Evolutionary conservation across 2,888 invertebrate species (phyloP), one percentile per base, ranked within the genome.

Genomic region (Harmothoe impar): DNA sequence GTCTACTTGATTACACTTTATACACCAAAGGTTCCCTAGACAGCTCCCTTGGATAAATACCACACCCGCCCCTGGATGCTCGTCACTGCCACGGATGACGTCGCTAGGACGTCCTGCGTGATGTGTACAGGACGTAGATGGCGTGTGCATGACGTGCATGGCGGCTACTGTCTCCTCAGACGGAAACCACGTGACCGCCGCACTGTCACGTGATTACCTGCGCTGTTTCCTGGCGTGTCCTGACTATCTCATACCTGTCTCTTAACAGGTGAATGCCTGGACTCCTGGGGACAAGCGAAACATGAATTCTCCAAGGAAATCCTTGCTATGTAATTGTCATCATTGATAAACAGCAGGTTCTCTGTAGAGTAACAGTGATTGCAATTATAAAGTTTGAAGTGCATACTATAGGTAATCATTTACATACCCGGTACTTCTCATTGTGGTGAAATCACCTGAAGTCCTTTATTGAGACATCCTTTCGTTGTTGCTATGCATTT

Each of bases 151-250:
- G 72, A 72, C 72, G 72, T 29, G 72, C 5, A n/a, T 72, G 72
- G 25, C 72, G 72, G 72, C 72, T 5, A 29, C n/a, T 25, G 72
- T 72, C 72, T 62, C 72, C 72, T 72, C 29, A 23, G 31, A 25
- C 72, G 72, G 72, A 72, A 72, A 72, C 31, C 72, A 72, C 72
- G 72, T 72, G 72, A 29, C 72, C 29, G 31, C n/a, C 29, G 23
- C 62, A 62, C 20, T n/a, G n/a, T 62, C 62, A 20, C 23, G n/a
- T 29, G 31, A 72, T 72, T 72, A 72, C n/a, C 72, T 29, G 31
- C 3, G 43, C 62, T 62, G 62, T n/a, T 62, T 62, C 62, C 62
- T n/a, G 62, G 62, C n/a, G 1, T n/a, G 62, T 62, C 12, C 62
- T 62, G 7, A 15, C 10, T 62, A 62, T 62, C 62, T 62, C n/a